Evolutionary conservation across 2,113 vertebrate species (phyloP).

Genomic region (Argyrosomus japonicus): DNA sequence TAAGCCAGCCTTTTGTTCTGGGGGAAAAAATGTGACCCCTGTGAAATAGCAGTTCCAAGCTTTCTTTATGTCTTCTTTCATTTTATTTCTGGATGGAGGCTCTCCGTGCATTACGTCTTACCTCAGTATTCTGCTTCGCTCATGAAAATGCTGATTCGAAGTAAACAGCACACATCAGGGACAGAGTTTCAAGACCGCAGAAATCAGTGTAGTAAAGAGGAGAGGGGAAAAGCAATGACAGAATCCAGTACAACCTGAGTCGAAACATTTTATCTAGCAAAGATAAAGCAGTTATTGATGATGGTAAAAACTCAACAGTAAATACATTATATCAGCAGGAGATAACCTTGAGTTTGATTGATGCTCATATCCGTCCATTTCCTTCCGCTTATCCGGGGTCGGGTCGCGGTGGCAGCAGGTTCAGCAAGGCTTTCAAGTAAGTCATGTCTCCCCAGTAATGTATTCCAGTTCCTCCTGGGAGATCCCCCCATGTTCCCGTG

Average conservation of each 20-base stretch:
- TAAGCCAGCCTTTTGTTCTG: neutral
- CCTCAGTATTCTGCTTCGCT: constrained; percentile 2
- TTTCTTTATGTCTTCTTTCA: neutral
- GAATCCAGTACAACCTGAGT: neutral
- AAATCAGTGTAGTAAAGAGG: neutral
- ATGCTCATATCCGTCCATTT: neutral
- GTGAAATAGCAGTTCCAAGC: neutral
- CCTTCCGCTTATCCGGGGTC: no score
- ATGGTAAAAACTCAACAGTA: neutral
- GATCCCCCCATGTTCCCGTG: no score
- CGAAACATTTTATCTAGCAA: neutral
- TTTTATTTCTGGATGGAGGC: neutral
- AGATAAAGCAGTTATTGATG: neutral
- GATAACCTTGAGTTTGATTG: constrained; percentile 13
- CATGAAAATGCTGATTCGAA: constrained; percentile 20
- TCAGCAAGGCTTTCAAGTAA: no score
- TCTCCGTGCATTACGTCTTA: neutral
- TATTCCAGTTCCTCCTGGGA: no score
- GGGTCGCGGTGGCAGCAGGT: no score
- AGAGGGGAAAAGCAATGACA: neutral
- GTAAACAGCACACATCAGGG: neutral
- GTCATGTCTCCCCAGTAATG: no score
- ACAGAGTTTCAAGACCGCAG: neutral
- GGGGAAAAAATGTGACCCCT: neutral
- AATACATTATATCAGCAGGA: neutral